phyloP scores from a whole-genome alignment of 2,888 invertebrate genomes.

The Lepidocyrtoides sp. region DNA sequence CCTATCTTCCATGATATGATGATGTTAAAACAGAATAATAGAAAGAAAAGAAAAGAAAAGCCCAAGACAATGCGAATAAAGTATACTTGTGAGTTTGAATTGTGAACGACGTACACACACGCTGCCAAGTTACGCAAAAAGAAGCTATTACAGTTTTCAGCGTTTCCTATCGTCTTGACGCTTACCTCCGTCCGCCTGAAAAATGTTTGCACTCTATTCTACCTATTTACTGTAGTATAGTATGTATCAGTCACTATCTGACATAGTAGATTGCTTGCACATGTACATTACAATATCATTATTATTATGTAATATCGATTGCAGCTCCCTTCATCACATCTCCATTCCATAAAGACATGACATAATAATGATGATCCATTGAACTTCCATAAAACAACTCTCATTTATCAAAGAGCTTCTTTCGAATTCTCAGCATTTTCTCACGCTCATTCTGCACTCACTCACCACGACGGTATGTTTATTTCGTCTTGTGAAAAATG shows the following conservation, averaged over 20 bases:
- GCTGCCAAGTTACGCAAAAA: background rate
- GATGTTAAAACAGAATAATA: background rate
- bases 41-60: conserved; percentile 8
- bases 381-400: conserved; percentile 51
- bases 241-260: too few species aligned
- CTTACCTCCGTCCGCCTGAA: background rate
- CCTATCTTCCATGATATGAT: background rate
- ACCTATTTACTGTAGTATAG: background rate
- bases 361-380: conserved; percentile 46
- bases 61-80: conserved; percentile 10
- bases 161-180: background rate
- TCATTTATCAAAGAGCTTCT: conserved; percentile 50
- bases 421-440: conserved; percentile 46
- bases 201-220: background rate
- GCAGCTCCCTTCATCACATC: background rate
- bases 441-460: conserved; percentile 27
- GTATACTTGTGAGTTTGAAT: conserved; percentile 13
- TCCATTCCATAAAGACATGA: background rate
- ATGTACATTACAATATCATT: background rate
- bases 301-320: background rate
- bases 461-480: background rate
- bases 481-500: background rate
- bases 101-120: conserved; percentile 2
- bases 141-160: background rate
- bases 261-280: background rate